Evolutionary conservation across 2,113 vertebrate genomes (phyloP), one percentile per base, ranked within the genome.

Genomic region (Prunella himalayana): DNA sequence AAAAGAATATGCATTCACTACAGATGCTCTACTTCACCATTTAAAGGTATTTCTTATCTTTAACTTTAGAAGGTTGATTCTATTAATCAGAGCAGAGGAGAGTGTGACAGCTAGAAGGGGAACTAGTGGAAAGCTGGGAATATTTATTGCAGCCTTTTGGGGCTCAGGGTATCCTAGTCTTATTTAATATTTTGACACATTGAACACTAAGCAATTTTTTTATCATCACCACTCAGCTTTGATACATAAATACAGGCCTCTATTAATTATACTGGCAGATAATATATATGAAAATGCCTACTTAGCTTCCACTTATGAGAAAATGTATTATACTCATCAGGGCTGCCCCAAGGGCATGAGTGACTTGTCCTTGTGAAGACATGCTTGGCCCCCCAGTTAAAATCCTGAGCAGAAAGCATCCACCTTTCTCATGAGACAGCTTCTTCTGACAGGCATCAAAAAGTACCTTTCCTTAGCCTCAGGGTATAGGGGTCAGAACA

Each of bases 61-160:
- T 86, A 44, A 9, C 24, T 92, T 94, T 28, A 73, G 51, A 90
- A 90, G 79, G 60, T 78, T 91, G 82, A 80, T 85, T 87, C 65
- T 83, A 94, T 96, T 92, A 92, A 88, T 93, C 92, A 92, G 79
- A 93, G 80, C 51, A 92, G 69, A 96, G 56, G 39, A 66, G 54
- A 81, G 5, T 59, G 30, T 91, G 90, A 85, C 87, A 95, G 66
- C 45, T 59, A 59, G 79, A 82, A 66, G 21, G 3, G 64, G 20
- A 94, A 64, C 30, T 35, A 70, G 44, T 59, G 50, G 80, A 92
- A 88, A 91, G 63, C 11, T 66, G 25, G 28, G 44, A 93, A 77
- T 88, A 93, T 97, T 95, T 95, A 94, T 93, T 92, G 63, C 63
- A 90, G 87, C 24, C 66, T 83, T 91, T 63, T 66, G 82, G 33